Evolutionary conservation across 2,888 invertebrate genomes (phyloP).

Genomic region (Ophion obscuratus): DNA sequence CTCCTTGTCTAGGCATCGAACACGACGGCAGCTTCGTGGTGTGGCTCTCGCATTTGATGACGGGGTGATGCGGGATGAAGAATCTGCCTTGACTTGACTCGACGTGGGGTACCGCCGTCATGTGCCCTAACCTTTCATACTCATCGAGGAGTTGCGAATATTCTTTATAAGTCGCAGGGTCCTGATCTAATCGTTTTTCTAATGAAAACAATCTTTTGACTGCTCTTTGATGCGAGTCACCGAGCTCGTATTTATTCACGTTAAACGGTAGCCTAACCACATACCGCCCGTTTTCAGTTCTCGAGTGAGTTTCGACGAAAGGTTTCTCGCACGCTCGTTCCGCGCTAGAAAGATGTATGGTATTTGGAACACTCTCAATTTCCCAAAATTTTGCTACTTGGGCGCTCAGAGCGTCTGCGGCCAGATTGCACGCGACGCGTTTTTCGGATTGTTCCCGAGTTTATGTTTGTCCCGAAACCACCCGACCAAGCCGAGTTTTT

Average conservation of each 20-base stretch:
- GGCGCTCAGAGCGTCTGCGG: too few species aligned
- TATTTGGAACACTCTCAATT: too few species aligned
- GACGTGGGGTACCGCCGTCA: conserved; percentile 14
- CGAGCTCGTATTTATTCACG: conserved; percentile 21
- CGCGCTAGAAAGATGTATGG: too few species aligned
- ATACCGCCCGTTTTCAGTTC: conserved; percentile 35
- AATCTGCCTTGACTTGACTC: not conserved
- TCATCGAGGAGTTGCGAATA: conserved; percentile 34
- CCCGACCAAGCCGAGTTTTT: conserved; percentile 61
- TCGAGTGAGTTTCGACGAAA: conserved; percentile 22
- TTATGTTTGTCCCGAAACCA: conserved; percentile 34
- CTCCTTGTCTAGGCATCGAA: conserved; percentile 71
- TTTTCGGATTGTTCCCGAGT: not conserved
- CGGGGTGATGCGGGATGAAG: conserved; percentile 73
- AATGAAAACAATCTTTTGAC: conserved; percentile 42
- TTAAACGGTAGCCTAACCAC: conserved; percentile 35
- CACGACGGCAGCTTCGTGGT: conserved; percentile 69
- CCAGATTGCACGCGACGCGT: not conserved
- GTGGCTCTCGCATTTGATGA: conserved; percentile 63
- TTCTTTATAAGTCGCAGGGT: conserved; percentile 16
- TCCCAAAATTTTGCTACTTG: too few species aligned
- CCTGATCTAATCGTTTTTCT: conserved; percentile 37
- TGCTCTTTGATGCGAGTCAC: conserved; percentile 37
- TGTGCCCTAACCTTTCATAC: conserved; percentile 29
- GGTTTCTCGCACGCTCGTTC: conserved; percentile 41